Conservation (phyloP, 2,797 vertebrate genomes). For the Fistularia tabacaria region DNA sequence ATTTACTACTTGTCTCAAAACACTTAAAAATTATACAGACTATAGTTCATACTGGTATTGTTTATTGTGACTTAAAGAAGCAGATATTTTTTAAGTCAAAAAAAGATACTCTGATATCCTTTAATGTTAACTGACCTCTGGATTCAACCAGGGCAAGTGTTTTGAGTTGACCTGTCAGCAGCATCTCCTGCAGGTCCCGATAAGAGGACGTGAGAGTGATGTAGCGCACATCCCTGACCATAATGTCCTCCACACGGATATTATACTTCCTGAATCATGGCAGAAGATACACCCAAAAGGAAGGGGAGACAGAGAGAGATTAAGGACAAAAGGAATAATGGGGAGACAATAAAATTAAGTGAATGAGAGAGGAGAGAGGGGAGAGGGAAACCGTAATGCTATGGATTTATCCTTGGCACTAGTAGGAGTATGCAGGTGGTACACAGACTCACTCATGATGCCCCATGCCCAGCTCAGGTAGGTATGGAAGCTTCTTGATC, state of each 20-base stretch:
- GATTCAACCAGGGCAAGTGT: slow-evolving; percentile 91
- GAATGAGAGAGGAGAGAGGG: slow-evolving; percentile 2
- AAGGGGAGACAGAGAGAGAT: neutral
- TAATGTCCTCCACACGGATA: slow-evolving; percentile 96
- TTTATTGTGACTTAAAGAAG: too few species aligned
- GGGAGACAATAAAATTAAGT: neutral
- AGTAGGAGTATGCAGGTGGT: neutral
- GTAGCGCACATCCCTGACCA: slow-evolving; percentile 89
- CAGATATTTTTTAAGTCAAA: too few species aligned
- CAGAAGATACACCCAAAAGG: neutral
- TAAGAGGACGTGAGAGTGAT: slow-evolving; percentile 90
- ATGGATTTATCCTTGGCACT: too few species aligned
- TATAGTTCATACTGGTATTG: too few species aligned
- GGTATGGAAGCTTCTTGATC: slow-evolving; percentile 97
- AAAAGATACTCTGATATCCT: neutral
- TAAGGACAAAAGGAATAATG: neutral
- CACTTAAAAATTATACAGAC: neutral
- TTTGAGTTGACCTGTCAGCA: slow-evolving; percentile 87
- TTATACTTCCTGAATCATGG: slow-evolving; percentile 86
- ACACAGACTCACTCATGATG: slow-evolving; percentile 86
- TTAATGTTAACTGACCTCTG: slow-evolving; percentile 72
- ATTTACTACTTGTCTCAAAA: neutral
- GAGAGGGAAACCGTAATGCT: neutral
- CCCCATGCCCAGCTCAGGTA: slow-evolving; percentile 96
- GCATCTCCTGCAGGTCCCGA: slow-evolving; percentile 86